Evolutionary conservation across 2,113 vertebrate genomes (phyloP), one percentile per base, ranked within the genome.

Genomic region (Microcebus tavaratra): DNA sequence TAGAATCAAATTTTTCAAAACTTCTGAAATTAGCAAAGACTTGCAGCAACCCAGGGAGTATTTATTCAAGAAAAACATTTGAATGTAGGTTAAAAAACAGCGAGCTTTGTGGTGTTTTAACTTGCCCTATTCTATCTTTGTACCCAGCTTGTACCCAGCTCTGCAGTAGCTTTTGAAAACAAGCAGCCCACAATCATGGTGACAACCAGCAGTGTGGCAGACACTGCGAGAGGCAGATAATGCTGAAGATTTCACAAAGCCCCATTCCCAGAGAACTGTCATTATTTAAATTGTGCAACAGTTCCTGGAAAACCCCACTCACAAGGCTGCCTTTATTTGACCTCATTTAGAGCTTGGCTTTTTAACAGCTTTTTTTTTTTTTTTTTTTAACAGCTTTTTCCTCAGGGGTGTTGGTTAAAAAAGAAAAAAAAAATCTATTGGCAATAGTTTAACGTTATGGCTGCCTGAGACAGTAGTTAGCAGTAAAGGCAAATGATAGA

Each of bases 21-120:
- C 3, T 17, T 18, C 68, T 65, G 29, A 61, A 95, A 96, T 94
- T 55, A 72, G 27, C 8, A 63, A 87, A 90, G 53, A 94, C 18
- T 55, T 90, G 61, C 5, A 59, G 13, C 27, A 92, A 76, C 11
- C 5, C 31, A 65, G 2, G 29, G 8, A 91, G 8, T 39, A 1
- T 85, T 93, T 39, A 59, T 70, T 65, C 25, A 63, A 50, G 53
- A 72, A 95, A 96, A 93, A 14, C 57, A 6, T 13, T 42, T 34
- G 9, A 45, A 55, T 92, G n/a, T 96, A 53, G 23, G 65, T n/a
- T n/a, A 63, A 48, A 17, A 91, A 91, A 67, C 2, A n/a, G 2
- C 42, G n/a, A 63, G 20, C 3, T 87, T 42, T 57, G 27, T 53
- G 17, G 3, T 82, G 39, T 84, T 96, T 84, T 80, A 48, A 68